Conservation (phyloP, 2,113 vertebrate species). For the Motacilla alba region DNA sequence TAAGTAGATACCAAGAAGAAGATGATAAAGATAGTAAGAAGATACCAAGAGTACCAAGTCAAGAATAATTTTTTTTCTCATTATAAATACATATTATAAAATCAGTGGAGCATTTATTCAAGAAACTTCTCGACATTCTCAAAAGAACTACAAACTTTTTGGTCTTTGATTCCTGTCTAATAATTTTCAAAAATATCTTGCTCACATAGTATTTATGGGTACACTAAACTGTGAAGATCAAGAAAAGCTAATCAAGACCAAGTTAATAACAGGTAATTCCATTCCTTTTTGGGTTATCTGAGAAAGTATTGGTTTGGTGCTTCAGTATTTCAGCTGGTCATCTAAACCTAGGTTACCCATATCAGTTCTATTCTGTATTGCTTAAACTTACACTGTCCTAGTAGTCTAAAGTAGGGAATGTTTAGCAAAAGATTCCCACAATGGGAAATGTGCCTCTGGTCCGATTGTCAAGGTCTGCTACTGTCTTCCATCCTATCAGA, state of each 20-base stretch:
- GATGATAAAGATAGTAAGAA: neutral
- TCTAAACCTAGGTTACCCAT: neutral
- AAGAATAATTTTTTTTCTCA: neutral
- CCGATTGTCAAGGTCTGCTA: neutral
- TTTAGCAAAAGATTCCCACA: neutral
- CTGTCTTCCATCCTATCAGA: neutral
- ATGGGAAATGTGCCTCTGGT: neutral
- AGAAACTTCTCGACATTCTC: neutral
- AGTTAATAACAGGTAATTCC: neutral
- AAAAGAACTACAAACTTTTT: neutral
- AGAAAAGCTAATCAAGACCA: neutral
- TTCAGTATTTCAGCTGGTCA: neutral
- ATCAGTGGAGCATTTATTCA: neutral
- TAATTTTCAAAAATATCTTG: neutral
- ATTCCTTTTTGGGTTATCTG: neutral
- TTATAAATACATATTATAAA: neutral
- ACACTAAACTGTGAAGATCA: neutral
- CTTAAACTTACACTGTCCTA: neutral
- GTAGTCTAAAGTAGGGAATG: neutral
- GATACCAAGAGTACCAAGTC: neutral
- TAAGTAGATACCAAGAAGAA: neutral
- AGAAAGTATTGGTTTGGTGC: neutral
- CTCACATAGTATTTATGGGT: neutral
- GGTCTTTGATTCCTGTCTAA: neutral
- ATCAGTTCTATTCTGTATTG: neutral